These are phyloP conservation scores for Nematolebias whitei DNA, from an alignment of 2,113 vertebrate species.

Conservation along the genomic window DNA sequence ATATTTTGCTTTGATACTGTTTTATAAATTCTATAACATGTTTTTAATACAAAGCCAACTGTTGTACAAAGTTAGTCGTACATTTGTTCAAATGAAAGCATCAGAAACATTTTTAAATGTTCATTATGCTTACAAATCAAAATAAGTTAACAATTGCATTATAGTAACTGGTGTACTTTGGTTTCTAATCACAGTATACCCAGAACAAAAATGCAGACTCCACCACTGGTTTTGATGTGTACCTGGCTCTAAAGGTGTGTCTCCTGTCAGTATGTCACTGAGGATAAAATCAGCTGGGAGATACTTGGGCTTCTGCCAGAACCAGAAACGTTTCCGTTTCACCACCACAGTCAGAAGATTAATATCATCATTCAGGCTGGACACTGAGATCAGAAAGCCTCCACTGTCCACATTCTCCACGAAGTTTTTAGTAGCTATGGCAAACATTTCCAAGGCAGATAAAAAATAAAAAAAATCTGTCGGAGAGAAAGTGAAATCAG, in stretches of 20 bases:
- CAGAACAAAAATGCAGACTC: too few species aligned
- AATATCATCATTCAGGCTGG: slow-evolving; percentile 84
- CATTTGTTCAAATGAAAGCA: too few species aligned
- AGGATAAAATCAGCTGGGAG: slow-evolving; percentile 84
- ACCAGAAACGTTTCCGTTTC: slow-evolving; percentile 87
- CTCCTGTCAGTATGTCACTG: slow-evolving; percentile 85
- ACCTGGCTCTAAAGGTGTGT: slow-evolving; percentile 85
- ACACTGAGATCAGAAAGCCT: slow-evolving; percentile 86
- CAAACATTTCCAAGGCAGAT: slow-evolving; percentile 84
- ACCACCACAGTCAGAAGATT: slow-evolving; percentile 85
- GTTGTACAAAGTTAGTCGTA: too few species aligned
- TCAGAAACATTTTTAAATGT: too few species aligned
- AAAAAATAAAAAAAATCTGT: slow-evolving; percentile 2
- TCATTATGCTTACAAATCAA: too few species aligned
- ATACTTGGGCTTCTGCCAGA: slow-evolving; percentile 91
- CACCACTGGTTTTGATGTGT: slow-evolving; percentile 17
- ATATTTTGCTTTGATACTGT: too few species aligned
- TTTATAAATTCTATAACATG: too few species aligned
- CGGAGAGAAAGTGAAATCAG: neutral
- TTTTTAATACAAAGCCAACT: too few species aligned
- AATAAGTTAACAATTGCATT: too few species aligned
- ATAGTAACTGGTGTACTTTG: too few species aligned
- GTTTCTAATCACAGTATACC: too few species aligned
- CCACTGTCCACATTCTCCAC: slow-evolving; percentile 86
- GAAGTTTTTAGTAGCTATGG: slow-evolving; percentile 89